phyloP scores from a whole-genome alignment of 2,797 vertebrate species.

The Rallus crepitans region DNA sequence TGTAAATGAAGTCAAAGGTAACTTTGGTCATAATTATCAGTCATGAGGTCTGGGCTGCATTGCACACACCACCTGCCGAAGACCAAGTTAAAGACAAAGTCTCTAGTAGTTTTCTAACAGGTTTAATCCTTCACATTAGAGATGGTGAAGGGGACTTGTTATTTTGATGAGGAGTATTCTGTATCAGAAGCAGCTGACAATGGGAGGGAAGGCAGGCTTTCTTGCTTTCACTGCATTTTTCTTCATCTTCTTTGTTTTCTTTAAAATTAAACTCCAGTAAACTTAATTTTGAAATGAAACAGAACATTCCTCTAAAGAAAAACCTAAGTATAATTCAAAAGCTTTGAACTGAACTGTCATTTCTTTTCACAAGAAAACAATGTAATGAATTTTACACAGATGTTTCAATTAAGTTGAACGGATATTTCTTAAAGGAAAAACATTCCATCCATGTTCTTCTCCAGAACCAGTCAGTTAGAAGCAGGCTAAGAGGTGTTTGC shows the following conservation, averaged over 20 bases:
- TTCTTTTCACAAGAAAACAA: conserved; percentile 52
- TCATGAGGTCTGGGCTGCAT: background rate
- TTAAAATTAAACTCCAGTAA: conserved; percentile 51
- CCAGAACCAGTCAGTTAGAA: background rate
- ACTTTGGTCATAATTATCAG: background rate
- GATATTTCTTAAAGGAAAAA: conserved; percentile 42
- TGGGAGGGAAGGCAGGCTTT: background rate
- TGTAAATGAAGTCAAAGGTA: background rate
- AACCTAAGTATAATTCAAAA: conserved; percentile 51
- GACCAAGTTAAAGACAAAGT: conserved; percentile 1
- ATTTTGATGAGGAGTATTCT: conserved; percentile 2
- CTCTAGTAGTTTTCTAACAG: background rate
- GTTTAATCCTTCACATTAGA: background rate
- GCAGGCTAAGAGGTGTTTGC: background rate
- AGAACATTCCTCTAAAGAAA: conserved; percentile 24
- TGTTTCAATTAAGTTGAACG: conserved; percentile 47
- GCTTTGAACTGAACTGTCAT: conserved; percentile 50
- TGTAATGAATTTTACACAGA: conserved; percentile 55
- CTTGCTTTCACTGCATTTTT: conserved; percentile 32
- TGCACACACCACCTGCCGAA: background rate
- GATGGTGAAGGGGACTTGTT: background rate
- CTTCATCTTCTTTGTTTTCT: conserved; percentile 44
- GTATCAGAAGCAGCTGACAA: conserved; percentile 25
- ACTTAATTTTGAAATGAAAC: conserved; percentile 45
- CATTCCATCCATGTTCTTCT: background rate